Conservation (phyloP, 1,140 invertebrate genomes). For the Panagrolaimus sp. region DNA sequence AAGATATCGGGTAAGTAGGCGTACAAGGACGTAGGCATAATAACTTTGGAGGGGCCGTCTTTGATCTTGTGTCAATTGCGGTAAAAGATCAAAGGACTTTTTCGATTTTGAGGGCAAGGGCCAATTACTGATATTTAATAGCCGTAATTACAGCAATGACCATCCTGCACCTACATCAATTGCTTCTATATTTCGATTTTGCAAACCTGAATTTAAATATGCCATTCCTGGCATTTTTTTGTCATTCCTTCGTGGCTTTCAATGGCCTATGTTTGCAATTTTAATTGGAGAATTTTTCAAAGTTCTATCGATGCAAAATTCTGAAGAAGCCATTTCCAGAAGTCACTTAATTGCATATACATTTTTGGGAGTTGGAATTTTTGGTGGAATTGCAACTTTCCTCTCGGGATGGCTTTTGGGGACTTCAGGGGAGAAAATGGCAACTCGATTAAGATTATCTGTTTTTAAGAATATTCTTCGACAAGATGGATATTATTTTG, state of each 20-base stretch:
- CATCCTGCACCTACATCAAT: too few relatives aligned
- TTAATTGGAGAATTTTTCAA: conserved; percentile 2
- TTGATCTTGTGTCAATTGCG: too few relatives aligned
- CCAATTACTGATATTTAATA: too few relatives aligned
- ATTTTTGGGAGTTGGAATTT: not conserved
- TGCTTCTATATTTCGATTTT: not conserved
- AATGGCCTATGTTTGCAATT: conserved; percentile 10
- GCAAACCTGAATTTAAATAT: not conserved
- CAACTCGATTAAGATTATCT: not conserved
- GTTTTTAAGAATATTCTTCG: not conserved
- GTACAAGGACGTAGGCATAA: too few relatives aligned
- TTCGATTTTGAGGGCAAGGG: too few relatives aligned
- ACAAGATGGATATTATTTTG: conserved; percentile 13
- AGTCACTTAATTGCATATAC: not conserved
- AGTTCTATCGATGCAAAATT: not conserved
- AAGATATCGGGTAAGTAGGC: not conserved
- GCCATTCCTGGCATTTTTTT: not conserved
- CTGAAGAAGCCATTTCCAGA: not conserved
- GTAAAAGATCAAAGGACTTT: too few relatives aligned
- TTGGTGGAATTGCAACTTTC: not conserved
- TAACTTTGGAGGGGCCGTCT: too few relatives aligned
- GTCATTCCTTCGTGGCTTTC: not conserved
- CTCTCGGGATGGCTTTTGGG: not conserved
- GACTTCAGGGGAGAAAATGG: not conserved
- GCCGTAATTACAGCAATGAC: too few relatives aligned